Base-by-base conservation (phyloP, 2,888 invertebrate genomes). In the Clanis bilineata region DNA sequence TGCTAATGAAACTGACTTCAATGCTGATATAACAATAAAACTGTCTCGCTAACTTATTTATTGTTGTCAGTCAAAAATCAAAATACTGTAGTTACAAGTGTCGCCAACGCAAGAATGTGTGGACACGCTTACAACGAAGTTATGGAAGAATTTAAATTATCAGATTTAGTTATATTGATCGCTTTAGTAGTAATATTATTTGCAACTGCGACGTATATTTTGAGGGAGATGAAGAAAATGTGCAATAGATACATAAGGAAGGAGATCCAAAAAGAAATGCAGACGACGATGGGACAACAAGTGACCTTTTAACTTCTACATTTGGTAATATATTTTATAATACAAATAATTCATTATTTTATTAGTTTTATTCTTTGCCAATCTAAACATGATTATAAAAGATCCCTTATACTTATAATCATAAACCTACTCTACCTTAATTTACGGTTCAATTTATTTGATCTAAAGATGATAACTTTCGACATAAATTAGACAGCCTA, bases 61-160 rank as follows among this genome's bases (percentile, higher is more conserved):
- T 12, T 32, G 15, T 32, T 32, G 15, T 51, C 4, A 32, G 32
- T 51, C 32, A 28, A 51, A 51, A 51, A 32, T 4, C 12, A 51
- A 7, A 12, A 7, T 5, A 32, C 7, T 32, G 51, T 51, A 51
- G 28, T 51, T 51, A 32, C 15, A 51, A 32, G 51, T 51, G 32
- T 9, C 47, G 28, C 28, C 15, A 51, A 18, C 47, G 51, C 51
- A 32, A 41, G 41, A 18, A 64, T 74, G 73, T 65, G 72, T 58
- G 76, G 82, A 23, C 84, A 86, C 64, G 80, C 82, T 18, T 77
- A 84, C 60, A 67, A 74, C 36, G 83, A 87, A 72, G 70, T 82
- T 3, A 79, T 80, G 67, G 81, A 81, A 12, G 66, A 61, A 28
- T 59, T 82, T 12, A 68, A 79, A 10, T 58, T 71, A 22, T 68